Conservation (phyloP, 1,140 invertebrate genomes). For the Cherax quadricarinatus region DNA sequence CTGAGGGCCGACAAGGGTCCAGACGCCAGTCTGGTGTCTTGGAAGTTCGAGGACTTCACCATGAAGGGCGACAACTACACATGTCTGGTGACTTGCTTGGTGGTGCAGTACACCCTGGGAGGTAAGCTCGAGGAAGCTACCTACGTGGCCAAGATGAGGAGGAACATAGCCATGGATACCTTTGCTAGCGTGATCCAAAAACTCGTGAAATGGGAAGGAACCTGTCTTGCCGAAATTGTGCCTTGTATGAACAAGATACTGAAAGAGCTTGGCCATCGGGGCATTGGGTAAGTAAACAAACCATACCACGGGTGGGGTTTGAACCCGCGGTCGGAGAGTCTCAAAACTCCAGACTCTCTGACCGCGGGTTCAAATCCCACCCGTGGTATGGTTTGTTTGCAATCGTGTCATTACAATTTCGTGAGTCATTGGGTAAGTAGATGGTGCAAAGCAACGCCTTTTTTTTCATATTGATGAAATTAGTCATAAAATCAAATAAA, state of each 20-base stretch:
- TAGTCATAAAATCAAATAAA: too few species aligned
- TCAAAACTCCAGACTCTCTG: too few species aligned
- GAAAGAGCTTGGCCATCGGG: neutral
- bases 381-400: too few species aligned
- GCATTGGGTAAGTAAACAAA: neutral
- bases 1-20: slow-evolving; percentile 9
- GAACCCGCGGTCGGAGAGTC: too few species aligned
- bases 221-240: slow-evolving; percentile 24
- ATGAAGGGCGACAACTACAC: slow-evolving; percentile 41
- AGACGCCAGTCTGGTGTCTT: slow-evolving; percentile 13
- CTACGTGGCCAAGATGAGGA: slow-evolving; percentile 6
- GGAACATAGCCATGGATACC: neutral
- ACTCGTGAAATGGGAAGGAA: slow-evolving; percentile 26
- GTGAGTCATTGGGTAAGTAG: neutral
- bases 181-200: neutral
- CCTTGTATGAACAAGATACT: slow-evolving; percentile 24
- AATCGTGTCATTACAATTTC: too few species aligned
- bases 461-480: too few species aligned
- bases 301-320: too few species aligned
- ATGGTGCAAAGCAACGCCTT: too few species aligned
- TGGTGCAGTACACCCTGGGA: neutral
- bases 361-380: too few species aligned
- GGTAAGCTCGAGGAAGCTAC: neutral
- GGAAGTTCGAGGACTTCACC: slow-evolving; percentile 36
- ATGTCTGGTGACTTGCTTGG: slow-evolving; percentile 15